These are phyloP conservation scores for Acanthurus leucopareius DNA, from an alignment of 2,797 vertebrate genomes.

Conservation along the genomic window DNA sequence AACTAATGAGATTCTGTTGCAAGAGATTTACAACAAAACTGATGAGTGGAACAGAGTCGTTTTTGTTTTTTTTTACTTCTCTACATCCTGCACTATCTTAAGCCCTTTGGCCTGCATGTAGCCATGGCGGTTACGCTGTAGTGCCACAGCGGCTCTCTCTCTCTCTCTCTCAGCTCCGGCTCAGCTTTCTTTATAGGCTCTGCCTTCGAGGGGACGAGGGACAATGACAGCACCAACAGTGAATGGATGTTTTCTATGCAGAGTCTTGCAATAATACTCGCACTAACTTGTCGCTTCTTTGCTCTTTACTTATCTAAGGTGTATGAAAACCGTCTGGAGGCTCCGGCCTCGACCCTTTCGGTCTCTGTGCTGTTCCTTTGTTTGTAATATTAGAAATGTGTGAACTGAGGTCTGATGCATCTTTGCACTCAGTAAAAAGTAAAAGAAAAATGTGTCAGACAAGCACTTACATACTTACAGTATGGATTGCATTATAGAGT, in stretches of 20 bases:
- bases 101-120: conserved; percentile 46
- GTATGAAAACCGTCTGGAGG: conserved; percentile 7
- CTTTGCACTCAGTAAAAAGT: neutral
- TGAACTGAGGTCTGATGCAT: neutral
- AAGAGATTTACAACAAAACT: neutral
- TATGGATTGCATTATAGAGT: conserved; percentile 6
- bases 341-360: neutral
- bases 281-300: neutral
- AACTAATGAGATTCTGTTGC: neutral
- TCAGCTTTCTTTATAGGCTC: conserved; percentile 48
- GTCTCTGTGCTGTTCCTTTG: neutral
- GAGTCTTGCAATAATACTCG: neutral
- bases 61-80: neutral
- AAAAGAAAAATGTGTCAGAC: neutral
- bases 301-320: neutral
- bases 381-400: conserved; percentile 5
- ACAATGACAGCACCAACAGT: conserved; percentile 11
- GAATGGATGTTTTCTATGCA: conserved; percentile 2
- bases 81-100: conserved; percentile 41
- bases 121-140: conserved; percentile 61
- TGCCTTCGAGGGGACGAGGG: conserved; percentile 50
- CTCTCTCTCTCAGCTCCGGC: conserved; percentile 40
- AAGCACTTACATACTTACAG: neutral
- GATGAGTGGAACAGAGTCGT: neutral
- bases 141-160: conserved; percentile 45